A percentile compares a stretch with the other conserved stretches of the same genome.
Evolutionary conservation across 1,140 invertebrate genomes (phyloP).

Genomic region (Monochamus saltuarius): DNA sequence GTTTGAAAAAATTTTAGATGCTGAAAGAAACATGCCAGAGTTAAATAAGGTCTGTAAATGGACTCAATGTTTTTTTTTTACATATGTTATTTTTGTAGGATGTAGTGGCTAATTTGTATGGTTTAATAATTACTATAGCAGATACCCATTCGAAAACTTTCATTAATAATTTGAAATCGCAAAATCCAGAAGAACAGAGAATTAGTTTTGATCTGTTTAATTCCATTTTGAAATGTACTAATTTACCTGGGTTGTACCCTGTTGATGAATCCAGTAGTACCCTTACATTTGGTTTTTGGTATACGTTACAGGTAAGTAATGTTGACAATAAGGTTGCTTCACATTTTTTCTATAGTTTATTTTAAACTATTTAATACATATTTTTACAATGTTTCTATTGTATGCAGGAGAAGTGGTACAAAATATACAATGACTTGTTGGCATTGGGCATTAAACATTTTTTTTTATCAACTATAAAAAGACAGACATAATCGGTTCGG

Average conservation of each 20-base stretch:
- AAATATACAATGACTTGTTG: too few species aligned
- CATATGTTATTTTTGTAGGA: conserved; percentile 43
- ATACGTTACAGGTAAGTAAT: conserved; percentile 71
- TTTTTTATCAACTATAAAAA: too few species aligned
- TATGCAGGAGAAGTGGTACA: too few species aligned
- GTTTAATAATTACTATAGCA: conserved; percentile 63
- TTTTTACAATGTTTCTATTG: too few species aligned
- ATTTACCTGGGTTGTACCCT: conserved; percentile 78
- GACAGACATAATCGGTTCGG: too few species aligned
- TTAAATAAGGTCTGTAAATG: conserved; percentile 42
- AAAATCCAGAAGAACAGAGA: conserved; percentile 49
- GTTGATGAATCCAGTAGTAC: conserved; percentile 81
- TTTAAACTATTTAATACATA: too few species aligned
- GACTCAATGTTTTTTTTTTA: conserved; percentile 3
- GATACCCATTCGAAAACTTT: conserved; percentile 67
- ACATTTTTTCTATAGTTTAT: too few species aligned
- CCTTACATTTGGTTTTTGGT: conserved; percentile 88
- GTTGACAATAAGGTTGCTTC: too few species aligned
- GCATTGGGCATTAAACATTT: too few species aligned
- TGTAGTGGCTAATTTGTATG: conserved; percentile 60
- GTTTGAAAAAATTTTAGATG: conserved; percentile 48
- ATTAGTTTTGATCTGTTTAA: conserved; percentile 54
- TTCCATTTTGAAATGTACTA: conserved; percentile 69
- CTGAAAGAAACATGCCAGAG: conserved; percentile 38
- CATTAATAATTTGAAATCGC: conserved; percentile 55